Percentiles rank a stretch among this genome's conserved stretches.
These are phyloP conservation scores for Meganola albula DNA, from an alignment of 2,888 invertebrate genomes.

Conservation along the genomic window DNA sequence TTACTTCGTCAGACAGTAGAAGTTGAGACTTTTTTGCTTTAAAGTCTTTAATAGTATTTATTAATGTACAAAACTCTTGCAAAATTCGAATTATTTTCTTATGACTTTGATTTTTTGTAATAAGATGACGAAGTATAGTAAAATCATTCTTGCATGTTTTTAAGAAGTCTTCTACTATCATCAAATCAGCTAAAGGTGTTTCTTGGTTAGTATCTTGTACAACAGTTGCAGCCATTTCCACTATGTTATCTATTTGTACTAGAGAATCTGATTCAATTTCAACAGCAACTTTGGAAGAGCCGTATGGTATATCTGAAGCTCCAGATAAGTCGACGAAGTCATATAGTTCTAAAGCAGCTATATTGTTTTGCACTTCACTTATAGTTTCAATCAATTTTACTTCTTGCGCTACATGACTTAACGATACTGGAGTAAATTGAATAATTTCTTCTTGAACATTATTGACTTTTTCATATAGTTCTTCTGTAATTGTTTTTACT, in stretches of 20 bases:
- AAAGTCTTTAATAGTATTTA: slow-evolving; percentile 42
- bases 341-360: slow-evolving; percentile 56
- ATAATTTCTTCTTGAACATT: slow-evolving; percentile 54
- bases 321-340: slow-evolving; percentile 54
- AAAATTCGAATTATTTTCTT: slow-evolving; percentile 57
- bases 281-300: slow-evolving; percentile 39
- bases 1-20: slow-evolving; percentile 38
- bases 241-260: slow-evolving; percentile 44
- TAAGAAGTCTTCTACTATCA: slow-evolving; percentile 53
- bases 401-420: slow-evolving; percentile 41
- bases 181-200: slow-evolving; percentile 41
- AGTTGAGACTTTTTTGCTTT: slow-evolving; percentile 36
- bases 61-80: slow-evolving; percentile 50
- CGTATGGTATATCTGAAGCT: slow-evolving; percentile 45
- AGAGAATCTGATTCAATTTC: slow-evolving; percentile 50
- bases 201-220: slow-evolving; percentile 43
- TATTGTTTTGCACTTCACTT: slow-evolving; percentile 53
- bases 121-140: slow-evolving; percentile 45
- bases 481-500: slow-evolving; percentile 49
- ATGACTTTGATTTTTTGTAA: slow-evolving; percentile 45
- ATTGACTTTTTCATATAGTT: slow-evolving; percentile 48
- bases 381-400: slow-evolving; percentile 52
- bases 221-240: slow-evolving; percentile 45
- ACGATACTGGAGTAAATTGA: slow-evolving; percentile 39
- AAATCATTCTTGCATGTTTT: slow-evolving; percentile 53